Conservation (phyloP, 2,113 vertebrate genomes). For the Cavia porcellus region DNA sequence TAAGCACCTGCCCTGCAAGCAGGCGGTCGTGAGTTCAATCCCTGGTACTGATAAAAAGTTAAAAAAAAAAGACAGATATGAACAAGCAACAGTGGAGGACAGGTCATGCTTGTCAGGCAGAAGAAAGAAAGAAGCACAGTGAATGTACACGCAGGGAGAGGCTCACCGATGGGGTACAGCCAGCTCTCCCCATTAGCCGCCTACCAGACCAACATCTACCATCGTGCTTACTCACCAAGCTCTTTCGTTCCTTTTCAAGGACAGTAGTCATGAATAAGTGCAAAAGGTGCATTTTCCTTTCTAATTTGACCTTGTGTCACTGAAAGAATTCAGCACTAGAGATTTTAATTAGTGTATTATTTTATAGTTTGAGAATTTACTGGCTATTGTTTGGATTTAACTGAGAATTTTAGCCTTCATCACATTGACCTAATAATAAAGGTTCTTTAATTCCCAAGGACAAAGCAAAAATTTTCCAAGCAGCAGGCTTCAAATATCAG, state of each 20-base stretch:
- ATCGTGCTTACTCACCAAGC: background rate
- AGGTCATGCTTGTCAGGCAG: background rate
- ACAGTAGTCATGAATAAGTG: background rate
- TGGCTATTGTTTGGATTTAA: background rate
- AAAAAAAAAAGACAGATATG: background rate
- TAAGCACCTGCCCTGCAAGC: too few species aligned
- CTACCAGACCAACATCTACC: background rate
- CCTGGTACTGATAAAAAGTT: too few species aligned
- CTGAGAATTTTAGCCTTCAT: constrained; percentile 1
- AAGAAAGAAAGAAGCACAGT: background rate
- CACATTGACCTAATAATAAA: background rate
- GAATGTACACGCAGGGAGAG: background rate
- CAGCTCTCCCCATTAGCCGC: background rate
- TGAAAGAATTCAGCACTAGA: background rate
- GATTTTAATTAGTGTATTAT: background rate
- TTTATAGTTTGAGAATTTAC: background rate
- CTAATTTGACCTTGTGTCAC: background rate
- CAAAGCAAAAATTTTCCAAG: background rate
- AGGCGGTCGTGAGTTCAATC: too few species aligned
- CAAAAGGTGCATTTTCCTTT: background rate
- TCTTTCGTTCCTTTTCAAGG: background rate
- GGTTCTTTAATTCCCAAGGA: background rate
- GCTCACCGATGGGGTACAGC: background rate
- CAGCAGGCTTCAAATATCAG: background rate
- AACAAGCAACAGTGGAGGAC: background rate